Evolutionary conservation across 2,888 invertebrate genomes (phyloP), one percentile per base, ranked within the genome.

Genomic region (Morpho deidamia): DNA sequence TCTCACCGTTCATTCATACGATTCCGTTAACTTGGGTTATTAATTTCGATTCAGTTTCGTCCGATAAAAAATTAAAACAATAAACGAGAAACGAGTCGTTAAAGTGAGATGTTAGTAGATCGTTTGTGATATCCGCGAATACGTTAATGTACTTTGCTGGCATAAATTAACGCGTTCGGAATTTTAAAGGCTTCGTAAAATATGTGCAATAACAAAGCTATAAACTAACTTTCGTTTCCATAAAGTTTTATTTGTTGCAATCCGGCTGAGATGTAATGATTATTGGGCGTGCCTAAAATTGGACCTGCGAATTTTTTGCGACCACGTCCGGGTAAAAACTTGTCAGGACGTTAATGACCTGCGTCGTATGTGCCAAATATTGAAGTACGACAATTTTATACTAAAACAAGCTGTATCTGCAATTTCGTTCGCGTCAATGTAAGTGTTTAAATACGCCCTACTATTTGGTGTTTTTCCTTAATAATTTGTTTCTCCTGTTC

Each of bases 141-240:
- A 40, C 32, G 35, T 35, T 45, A 45, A 52, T 37, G 41, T 37
- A 40, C 23, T 41, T 11, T 11, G 11, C 11, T 10, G 9, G 8
- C 11, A n/a, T 14, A 32, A 49, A 53, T 53, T 47, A 57, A 51
- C 14, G 42, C 46, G 42, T 12, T 37, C 12, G 48, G 11, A 39
- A 51, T 49, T 48, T 53, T 12, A 49, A 44, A n/a, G 8, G n/a
- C 37, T 44, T 39, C 34, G 56, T 56, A 40, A 56, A 48, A 40
- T 42, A 44, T 38, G 38, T 41, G 42, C 51, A 60, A 39, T 58
- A 52, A 50, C 44, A 37, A 48, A 45, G 42, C 41, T 51, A 60
- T 55, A 62, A 58, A 56, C 39, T 34, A 60, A 62, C 56, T 60
- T 59, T 59, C 55, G 42, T 54, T 55, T 48, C 42, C 44, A 56